A percentile compares a stretch with the other conserved stretches of the same genome.
Evolutionary conservation across 2,797 vertebrate species (phyloP).

Genomic region (Myotis planiceps): DNA sequence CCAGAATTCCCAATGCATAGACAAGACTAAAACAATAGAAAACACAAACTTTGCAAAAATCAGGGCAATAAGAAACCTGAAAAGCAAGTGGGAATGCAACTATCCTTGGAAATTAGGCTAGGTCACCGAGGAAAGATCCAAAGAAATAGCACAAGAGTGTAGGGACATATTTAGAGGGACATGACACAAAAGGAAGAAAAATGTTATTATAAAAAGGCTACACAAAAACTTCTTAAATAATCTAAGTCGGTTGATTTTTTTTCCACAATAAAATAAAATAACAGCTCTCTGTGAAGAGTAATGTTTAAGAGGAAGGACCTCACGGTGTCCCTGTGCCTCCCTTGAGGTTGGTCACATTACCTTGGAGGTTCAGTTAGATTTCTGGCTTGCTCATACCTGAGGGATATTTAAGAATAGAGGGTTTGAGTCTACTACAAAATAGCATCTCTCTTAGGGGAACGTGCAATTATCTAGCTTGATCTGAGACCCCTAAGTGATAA

Average conservation of each 20-base stretch:
- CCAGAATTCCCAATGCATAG: background rate
- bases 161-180: conserved; percentile 21
- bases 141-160: conserved; percentile 64
- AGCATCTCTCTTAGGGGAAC: background rate
- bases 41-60: conserved; percentile 68
- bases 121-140: conserved; percentile 67
- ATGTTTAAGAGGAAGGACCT: background rate
- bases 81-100: conserved; percentile 70
- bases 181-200: conserved; percentile 35
- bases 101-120: conserved; percentile 77
- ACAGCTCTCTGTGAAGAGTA: background rate
- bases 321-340: background rate
- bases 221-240: background rate
- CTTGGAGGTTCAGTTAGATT: conserved; percentile 24
- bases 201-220: background rate
- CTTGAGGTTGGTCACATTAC: background rate
- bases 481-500: background rate
- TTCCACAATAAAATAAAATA: background rate
- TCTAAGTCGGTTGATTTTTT: background rate
- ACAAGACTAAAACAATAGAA: conserved; percentile 56
- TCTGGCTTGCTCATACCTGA: background rate
- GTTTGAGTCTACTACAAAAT: background rate
- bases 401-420: conserved; percentile 4
- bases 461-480: conserved; percentile 39
- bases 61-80: conserved; percentile 59